phyloP scores from a whole-genome alignment of 2,888 invertebrate genomes.

The Ceraclea dissimilis region DNA sequence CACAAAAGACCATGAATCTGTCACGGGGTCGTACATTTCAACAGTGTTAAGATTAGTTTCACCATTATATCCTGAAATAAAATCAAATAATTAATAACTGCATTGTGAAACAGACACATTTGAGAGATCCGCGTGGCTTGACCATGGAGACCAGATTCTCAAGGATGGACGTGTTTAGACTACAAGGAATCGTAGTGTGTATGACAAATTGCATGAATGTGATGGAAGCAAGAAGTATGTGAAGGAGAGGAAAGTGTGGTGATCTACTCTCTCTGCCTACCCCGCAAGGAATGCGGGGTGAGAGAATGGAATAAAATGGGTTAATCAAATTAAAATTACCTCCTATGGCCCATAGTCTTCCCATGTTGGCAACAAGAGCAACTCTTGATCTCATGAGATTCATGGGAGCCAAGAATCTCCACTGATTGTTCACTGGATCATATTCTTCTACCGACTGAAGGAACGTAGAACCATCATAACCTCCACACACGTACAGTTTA shows the following conservation, averaged over 20 bases:
- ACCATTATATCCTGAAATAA: slow-evolving; percentile 57
- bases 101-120: neutral
- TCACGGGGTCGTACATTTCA: slow-evolving; percentile 74
- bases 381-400: slow-evolving; percentile 74
- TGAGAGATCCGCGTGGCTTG: too few relatives aligned
- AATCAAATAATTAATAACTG: too few relatives aligned
- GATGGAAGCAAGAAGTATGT: too few relatives aligned
- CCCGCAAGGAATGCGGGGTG: too few relatives aligned
- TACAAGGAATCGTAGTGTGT: too few relatives aligned
- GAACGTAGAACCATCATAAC: slow-evolving; percentile 80
- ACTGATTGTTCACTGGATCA: slow-evolving; percentile 66
- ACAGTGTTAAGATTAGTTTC: slow-evolving; percentile 73
- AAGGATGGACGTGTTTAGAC: too few relatives aligned
- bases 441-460: slow-evolving; percentile 75
- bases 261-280: too few relatives aligned
- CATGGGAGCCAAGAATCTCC: slow-evolving; percentile 74
- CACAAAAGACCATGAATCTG: slow-evolving; percentile 65
- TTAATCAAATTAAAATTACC: too few relatives aligned
- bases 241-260: too few relatives aligned
- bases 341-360: slow-evolving; percentile 75
- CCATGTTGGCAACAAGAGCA: slow-evolving; percentile 75
- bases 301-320: too few relatives aligned
- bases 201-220: too few relatives aligned
- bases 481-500: slow-evolving; percentile 76
- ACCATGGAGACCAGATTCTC: too few relatives aligned